Percentiles rank a stretch among this genome's conserved stretches.
Conservation (phyloP, 2,797 vertebrate species). For the Sphenodon punctatus region DNA sequence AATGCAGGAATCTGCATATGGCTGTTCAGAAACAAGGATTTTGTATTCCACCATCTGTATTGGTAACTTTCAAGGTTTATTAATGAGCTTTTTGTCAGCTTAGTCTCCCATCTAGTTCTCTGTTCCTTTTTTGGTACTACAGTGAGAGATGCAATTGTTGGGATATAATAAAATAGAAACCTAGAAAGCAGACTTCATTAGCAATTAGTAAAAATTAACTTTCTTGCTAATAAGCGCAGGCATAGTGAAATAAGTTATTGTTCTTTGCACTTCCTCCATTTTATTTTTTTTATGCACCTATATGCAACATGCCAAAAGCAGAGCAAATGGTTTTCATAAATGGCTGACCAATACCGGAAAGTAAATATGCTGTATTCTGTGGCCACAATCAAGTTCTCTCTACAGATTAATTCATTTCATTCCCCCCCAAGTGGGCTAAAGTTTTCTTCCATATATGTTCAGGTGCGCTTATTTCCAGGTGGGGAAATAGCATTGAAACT, state of each 20-base stretch:
- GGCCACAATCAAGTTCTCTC: conserved; percentile 41
- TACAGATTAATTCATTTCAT: conserved; percentile 37
- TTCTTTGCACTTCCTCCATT: conserved; percentile 33
- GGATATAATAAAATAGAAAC: conserved; percentile 57
- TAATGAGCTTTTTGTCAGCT: not conserved
- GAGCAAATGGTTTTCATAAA: not conserved
- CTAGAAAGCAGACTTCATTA: conserved; percentile 33
- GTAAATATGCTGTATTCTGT: conserved; percentile 42
- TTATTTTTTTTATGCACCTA: conserved; percentile 5
- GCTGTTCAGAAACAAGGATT: conserved; percentile 48
- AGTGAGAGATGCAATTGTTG: conserved; percentile 28
- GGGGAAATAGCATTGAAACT: too few relatives aligned
- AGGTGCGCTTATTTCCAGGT: not conserved
- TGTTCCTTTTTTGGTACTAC: conserved; percentile 43
- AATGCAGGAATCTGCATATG: too few relatives aligned
- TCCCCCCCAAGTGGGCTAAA: conserved; percentile 6
- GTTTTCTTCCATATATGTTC: not conserved
- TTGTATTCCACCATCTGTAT: conserved; percentile 46
- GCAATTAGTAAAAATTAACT: conserved; percentile 40
- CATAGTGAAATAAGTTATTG: conserved; percentile 38
- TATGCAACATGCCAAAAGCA: conserved; percentile 17
- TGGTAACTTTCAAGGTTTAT: conserved; percentile 16
- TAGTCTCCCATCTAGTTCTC: conserved; percentile 32
- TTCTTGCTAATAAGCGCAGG: conserved; percentile 35
- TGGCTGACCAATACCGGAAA: conserved; percentile 62